phyloP scores from a whole-genome alignment of 2,888 invertebrate species.

The Cephus sareptanus region DNA sequence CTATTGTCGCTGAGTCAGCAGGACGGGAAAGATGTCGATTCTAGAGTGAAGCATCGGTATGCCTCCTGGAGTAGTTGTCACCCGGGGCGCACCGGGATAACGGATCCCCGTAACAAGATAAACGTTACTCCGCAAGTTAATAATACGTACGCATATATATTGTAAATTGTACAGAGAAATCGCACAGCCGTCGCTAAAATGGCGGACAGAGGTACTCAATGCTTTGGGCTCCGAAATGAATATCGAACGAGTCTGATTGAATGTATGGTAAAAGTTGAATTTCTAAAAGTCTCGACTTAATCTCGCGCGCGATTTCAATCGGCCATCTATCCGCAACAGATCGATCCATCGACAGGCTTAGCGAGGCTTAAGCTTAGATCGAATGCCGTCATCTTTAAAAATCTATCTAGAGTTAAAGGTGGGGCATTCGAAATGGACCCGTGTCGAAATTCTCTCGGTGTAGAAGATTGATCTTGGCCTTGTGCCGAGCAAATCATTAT shows the following conservation, averaged over 20 bases:
- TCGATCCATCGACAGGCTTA: background rate
- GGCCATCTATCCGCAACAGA: background rate
- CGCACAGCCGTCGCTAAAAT: background rate
- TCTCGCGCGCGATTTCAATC: background rate
- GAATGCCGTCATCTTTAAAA: constrained; percentile 8
- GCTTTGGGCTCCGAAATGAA: background rate
- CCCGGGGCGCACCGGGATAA: background rate
- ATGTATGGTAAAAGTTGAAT: background rate
- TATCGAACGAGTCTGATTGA: background rate
- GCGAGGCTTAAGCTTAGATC: background rate
- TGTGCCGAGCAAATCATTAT: constrained; percentile 17
- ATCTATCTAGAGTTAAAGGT: background rate
- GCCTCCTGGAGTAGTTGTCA: background rate
- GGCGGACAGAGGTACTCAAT: background rate
- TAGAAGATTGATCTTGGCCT: constrained; percentile 15
- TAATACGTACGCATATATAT: background rate
- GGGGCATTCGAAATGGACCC: background rate
- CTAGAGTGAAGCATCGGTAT: background rate
- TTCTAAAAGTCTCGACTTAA: background rate
- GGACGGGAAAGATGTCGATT: background rate
- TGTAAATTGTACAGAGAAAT: background rate
- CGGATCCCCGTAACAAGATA: background rate
- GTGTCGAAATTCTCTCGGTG: background rate
- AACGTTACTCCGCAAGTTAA: background rate
- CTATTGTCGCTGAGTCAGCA: background rate